These are phyloP conservation scores for Rhagonycha lutea DNA, from an alignment of 2,888 invertebrate genomes.

Conservation along the genomic window DNA sequence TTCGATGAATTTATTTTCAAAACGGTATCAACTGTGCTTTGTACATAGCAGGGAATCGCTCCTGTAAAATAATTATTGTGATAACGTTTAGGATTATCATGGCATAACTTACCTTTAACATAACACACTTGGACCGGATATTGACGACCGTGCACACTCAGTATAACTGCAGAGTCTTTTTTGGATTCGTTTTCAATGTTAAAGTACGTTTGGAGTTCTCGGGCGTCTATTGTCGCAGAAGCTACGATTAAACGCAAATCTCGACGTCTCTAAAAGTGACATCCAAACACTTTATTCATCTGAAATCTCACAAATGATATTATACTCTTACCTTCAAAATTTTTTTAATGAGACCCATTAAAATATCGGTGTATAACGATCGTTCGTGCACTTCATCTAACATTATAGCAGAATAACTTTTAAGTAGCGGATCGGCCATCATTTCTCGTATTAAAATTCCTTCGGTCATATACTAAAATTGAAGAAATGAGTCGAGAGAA, in stretches of 20 bases:
- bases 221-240: constrained; percentile 95
- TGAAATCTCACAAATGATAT: not conserved
- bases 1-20: constrained; percentile 87
- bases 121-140: constrained; percentile 89
- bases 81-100: not conserved
- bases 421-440: constrained; percentile 90
- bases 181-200: constrained; percentile 58
- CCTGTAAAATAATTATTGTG: constrained; percentile 56
- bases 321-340: constrained; percentile 67
- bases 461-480: constrained; percentile 88
- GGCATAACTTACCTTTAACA: constrained; percentile 62
- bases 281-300: constrained; percentile 2
- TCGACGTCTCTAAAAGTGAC: constrained; percentile 67
- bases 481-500: not conserved
- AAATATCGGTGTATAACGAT: constrained; percentile 88
- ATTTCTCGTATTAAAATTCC: constrained; percentile 93
- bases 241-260: constrained; percentile 85
- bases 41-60: constrained; percentile 88
- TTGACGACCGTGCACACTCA: constrained; percentile 87
- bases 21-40: constrained; percentile 83
- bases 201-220: constrained; percentile 80
- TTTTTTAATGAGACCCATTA: constrained; percentile 93
- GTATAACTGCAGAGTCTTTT: constrained; percentile 75
- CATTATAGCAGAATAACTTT: constrained; percentile 85
- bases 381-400: constrained; percentile 97